These are phyloP conservation scores for Lates calcarifer DNA, from an alignment of 2,113 vertebrate genomes.

Conservation along the genomic window DNA sequence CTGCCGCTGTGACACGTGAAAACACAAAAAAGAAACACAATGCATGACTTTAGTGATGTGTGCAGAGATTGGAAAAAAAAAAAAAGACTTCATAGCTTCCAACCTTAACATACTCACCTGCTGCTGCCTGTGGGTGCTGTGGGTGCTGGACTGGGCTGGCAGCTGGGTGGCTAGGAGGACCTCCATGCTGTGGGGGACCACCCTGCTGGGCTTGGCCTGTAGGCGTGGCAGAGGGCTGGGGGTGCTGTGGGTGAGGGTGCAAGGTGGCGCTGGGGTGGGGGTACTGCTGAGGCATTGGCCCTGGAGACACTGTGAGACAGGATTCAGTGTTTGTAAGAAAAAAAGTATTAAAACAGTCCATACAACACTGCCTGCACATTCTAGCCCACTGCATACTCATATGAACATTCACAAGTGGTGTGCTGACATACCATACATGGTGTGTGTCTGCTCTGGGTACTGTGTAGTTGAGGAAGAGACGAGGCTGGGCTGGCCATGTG, in stretches of 20 bases:
- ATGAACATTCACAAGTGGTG: neutral
- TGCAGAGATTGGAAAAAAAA: neutral
- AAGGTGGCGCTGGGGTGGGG: constrained; percentile 92
- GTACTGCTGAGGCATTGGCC: constrained; percentile 97
- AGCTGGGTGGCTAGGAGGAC: constrained; percentile 91
- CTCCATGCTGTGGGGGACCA: constrained; percentile 89
- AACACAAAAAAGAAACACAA: neutral
- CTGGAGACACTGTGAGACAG: constrained; percentile 90
- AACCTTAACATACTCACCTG: constrained; percentile 49
- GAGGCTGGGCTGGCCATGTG: constrained; percentile 93
- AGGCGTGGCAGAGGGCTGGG: constrained; percentile 96
- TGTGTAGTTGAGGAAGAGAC: constrained; percentile 95
- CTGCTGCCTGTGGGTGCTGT: constrained; percentile 92
- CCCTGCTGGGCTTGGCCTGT: constrained; percentile 94
- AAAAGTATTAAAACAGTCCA: neutral
- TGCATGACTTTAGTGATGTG: too few relatives aligned
- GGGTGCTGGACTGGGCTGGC: constrained; percentile 97
- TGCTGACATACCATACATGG: constrained; percentile 95
- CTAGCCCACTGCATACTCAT: neutral
- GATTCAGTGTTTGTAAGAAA: neutral
- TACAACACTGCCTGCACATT: neutral
- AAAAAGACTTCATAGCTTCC: too few relatives aligned
- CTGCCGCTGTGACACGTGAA: constrained; percentile 57
- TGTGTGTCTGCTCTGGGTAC: constrained; percentile 98
- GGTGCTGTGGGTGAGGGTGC: constrained; percentile 93